Evolutionary conservation across 1,140 invertebrate genomes (phyloP).

Genomic region (Eriocheir sinensis): DNA sequence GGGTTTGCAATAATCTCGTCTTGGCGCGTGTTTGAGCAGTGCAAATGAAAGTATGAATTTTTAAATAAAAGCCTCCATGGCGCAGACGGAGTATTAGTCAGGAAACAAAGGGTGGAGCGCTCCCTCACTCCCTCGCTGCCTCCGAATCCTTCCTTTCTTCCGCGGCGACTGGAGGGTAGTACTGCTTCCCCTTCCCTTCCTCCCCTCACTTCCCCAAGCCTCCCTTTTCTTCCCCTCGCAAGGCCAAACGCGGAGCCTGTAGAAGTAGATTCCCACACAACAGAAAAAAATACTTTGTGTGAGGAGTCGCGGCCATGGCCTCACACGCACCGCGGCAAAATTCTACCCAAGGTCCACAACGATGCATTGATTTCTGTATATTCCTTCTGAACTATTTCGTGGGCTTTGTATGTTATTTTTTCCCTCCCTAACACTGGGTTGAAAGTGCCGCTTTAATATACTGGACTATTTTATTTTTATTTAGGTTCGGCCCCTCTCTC

Average conservation of each 20-base stretch:
- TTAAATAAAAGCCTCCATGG: conserved; percentile 60
- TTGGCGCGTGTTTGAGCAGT: conserved; percentile 63
- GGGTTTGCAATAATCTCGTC: conserved; percentile 66
- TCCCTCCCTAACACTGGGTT: neutral
- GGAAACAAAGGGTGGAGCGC: conserved; percentile 51
- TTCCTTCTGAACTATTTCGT: neutral
- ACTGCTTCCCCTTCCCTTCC: neutral
- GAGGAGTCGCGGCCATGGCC: neutral
- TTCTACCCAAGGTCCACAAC: neutral
- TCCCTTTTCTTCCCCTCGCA: neutral
- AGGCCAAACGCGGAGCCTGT: neutral
- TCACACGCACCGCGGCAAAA: neutral
- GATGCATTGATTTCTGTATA: neutral
- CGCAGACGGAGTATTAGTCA: conserved; percentile 40
- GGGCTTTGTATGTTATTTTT: no score
- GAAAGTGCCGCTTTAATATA: neutral
- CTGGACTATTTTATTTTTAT: no score
- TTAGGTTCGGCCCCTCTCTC: no score
- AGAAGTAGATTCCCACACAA: neutral
- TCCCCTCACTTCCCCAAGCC: neutral
- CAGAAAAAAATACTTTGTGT: no score
- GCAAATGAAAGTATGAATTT: conserved; percentile 73
- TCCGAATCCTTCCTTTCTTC: neutral
- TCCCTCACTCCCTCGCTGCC: neutral
- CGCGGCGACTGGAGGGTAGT: neutral